Evolutionary conservation across 2,113 vertebrate genomes (phyloP).

Genomic region (Sylvia atricapilla): DNA sequence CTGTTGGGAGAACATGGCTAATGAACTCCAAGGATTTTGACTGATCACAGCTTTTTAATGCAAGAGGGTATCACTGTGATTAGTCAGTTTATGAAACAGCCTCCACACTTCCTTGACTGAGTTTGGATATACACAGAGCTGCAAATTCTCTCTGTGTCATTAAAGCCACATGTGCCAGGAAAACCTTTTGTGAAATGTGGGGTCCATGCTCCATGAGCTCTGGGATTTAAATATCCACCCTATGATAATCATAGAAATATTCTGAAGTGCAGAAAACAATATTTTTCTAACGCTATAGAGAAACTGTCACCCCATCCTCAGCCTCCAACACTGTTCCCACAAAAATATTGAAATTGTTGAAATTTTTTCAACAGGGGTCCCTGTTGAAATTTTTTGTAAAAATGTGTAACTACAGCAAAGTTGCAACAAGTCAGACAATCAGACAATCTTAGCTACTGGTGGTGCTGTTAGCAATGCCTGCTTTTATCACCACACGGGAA

Average conservation of each 20-base stretch:
- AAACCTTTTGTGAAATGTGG: not conserved
- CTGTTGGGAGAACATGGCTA: not conserved
- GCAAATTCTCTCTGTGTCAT: not conserved
- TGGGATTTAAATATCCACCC: not conserved
- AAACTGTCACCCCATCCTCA: not conserved
- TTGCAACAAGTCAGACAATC: not conserved
- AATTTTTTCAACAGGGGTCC: not conserved
- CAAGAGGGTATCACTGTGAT: not conserved
- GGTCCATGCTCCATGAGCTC: not conserved
- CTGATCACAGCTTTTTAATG: not conserved
- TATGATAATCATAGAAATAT: not conserved
- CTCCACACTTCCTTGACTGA: not conserved
- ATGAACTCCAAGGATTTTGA: not conserved
- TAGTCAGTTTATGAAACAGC: not conserved
- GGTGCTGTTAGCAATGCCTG: not conserved
- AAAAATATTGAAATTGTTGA: no score
- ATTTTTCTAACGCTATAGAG: not conserved
- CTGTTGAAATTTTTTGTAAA: not conserved
- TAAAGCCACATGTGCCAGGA: rapidly evolving
- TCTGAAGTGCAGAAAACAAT: not conserved
- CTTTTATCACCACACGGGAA: not conserved
- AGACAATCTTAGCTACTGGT: not conserved
- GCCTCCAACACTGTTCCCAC: no score
- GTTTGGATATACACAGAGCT: not conserved
- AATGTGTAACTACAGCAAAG: not conserved